Conservation (phyloP, 2,888 invertebrate genomes). For the Sicus ferrugineus region DNA sequence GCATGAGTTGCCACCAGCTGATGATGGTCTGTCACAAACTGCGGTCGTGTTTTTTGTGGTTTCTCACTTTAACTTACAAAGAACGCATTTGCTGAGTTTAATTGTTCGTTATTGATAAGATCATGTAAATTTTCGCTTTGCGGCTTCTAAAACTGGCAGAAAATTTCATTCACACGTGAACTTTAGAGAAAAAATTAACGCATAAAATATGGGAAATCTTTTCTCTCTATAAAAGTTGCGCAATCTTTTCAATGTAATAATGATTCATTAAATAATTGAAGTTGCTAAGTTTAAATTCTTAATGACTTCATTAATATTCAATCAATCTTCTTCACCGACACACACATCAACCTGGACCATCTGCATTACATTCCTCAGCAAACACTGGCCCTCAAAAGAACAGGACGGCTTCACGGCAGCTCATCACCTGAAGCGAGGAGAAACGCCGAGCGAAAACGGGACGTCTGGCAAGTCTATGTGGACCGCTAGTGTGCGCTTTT, state of each 20-base stretch:
- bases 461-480: not conserved
- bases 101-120: slow-evolving; percentile 13
- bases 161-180: not conserved
- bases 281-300: not conserved
- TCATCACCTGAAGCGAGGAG: not conserved
- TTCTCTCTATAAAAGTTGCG: no score
- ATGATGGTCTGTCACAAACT: not conserved
- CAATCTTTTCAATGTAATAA: no score
- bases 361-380: no score
- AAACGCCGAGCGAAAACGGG: no score
- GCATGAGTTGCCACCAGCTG: not conserved
- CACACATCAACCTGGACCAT: no score
- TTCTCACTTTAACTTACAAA: not conserved
- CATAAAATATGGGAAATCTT: no score
- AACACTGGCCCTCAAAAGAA: no score
- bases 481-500: not conserved
- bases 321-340: not conserved
- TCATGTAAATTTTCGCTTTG: not conserved
- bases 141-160: not conserved
- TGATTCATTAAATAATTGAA: no score
- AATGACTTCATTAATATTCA: not conserved
- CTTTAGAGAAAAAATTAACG: no score
- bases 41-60: not conserved
- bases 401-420: not conserved
- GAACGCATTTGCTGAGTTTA: slow-evolving; percentile 3